Base-by-base conservation (phyloP, 2,113 vertebrate genomes). In the Gila orcuttii region DNA sequence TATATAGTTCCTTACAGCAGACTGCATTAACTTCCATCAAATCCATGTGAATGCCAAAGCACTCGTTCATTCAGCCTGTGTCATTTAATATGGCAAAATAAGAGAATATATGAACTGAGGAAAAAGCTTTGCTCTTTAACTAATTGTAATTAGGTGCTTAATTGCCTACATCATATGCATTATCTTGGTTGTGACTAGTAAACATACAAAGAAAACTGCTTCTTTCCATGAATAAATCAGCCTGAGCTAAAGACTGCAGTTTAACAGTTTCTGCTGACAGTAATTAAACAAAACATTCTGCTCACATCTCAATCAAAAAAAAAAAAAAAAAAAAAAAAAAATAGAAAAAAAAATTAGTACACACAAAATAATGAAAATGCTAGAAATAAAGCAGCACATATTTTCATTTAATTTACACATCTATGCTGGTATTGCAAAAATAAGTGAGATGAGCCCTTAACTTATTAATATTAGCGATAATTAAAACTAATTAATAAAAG, bases 161-260 rank as follows among this genome's bases (percentile, higher is more conserved):
- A 89, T 92, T 60, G 88, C 90, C 75, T 39, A 86, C 87, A 74
- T 89, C 1, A 57, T 82, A 64, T 87, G 55, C 87, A 75, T 84
- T 62, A 86, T 86, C 77, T 76, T 88, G 88, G 33, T 86, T 64
- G 83, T 71, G 86, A 93, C 91, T 60, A 87, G 80, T 90, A 91
- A 88, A 92, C 87, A 90, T 81, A 86, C 90, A 88, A 91, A 91
- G 88, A 52, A 88, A 90, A 88, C 84, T 93, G 80, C 28, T 74
- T 15, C 85, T 28, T 82, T 75, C 86, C 79, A 25, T 15, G 77
- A 89, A 85, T 88, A 81, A 91, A 79, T 85, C 79, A 88, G 90
- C 73, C 75, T 15, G n/a, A 15, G 84, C 71, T 42, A 42, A 91
- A 82, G 90, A 88, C 47, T 90, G 82, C 87, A 89, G 90, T 89